A percentile compares a stretch with the other conserved stretches of the same genome.
Evolutionary conservation across 1,140 invertebrate genomes (phyloP).

Genomic region (Dendrolimus kikuchii): DNA sequence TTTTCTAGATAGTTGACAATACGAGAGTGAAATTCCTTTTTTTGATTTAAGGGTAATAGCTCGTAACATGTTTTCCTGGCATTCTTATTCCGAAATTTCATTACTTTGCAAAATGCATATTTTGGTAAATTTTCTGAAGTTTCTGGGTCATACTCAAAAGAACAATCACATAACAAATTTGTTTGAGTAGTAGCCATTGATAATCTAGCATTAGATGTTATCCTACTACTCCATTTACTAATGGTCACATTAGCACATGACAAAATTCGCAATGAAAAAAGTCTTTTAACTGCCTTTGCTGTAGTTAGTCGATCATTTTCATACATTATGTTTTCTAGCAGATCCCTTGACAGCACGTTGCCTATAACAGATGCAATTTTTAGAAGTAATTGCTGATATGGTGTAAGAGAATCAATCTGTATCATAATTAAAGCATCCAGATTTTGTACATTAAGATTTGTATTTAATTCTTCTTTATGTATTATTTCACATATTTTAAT

Average conservation of each 20-base stretch:
- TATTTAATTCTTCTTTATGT: slow-evolving; percentile 42
- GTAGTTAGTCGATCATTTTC: slow-evolving; percentile 53
- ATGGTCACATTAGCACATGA: slow-evolving; percentile 46
- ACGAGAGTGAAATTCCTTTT: slow-evolving; percentile 69
- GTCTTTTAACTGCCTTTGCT: slow-evolving; percentile 58
- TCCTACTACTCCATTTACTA: slow-evolving; percentile 18
- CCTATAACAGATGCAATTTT: slow-evolving; percentile 72
- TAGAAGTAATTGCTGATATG: slow-evolving; percentile 68
- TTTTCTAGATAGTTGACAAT: slow-evolving; percentile 64
- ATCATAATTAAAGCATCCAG: slow-evolving; percentile 68
- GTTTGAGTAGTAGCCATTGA: slow-evolving; percentile 6
- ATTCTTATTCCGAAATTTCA: slow-evolving; percentile 65
- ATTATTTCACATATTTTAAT: slow-evolving; percentile 45
- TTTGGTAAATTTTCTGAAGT: slow-evolving; percentile 49
- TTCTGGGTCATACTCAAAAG: slow-evolving; percentile 49
- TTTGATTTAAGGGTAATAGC: slow-evolving; percentile 67
- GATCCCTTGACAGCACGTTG: slow-evolving; percentile 55
- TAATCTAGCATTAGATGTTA: slow-evolving; percentile 16
- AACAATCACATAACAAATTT: slow-evolving; percentile 47
- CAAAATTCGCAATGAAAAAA: slow-evolving; percentile 52
- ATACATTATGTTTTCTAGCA: slow-evolving; percentile 67
- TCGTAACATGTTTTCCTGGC: slow-evolving; percentile 65
- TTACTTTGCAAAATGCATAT: slow-evolving; percentile 69
- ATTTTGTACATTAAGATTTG: slow-evolving; percentile 54
- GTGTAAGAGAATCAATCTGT: slow-evolving; percentile 66